Evolutionary conservation across 2,797 vertebrate species (phyloP).

Genomic region (Monodelphis domestica): DNA sequence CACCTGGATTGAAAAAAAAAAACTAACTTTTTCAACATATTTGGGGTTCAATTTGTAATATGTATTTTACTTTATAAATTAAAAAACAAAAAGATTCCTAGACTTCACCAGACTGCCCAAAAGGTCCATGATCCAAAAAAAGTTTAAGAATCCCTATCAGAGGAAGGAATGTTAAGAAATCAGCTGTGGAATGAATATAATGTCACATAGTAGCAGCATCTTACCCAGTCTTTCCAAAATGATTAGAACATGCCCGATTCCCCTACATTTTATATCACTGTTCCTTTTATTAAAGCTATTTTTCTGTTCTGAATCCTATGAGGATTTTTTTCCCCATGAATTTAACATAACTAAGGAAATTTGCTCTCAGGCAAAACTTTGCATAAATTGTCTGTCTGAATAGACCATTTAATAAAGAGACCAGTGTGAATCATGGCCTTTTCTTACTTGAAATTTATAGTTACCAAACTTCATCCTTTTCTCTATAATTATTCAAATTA

Average conservation of each 20-base stretch:
- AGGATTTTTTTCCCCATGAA: constrained; percentile 71
- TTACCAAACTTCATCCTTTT: constrained; percentile 17
- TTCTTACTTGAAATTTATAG: constrained; percentile 40
- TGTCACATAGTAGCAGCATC: constrained; percentile 55
- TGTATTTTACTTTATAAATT: neutral
- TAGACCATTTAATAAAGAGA: constrained; percentile 66
- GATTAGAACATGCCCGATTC: constrained; percentile 58
- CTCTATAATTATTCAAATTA: constrained; percentile 48
- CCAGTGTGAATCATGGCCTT: constrained; percentile 61
- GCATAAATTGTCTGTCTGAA: constrained; percentile 67
- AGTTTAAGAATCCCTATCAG: neutral
- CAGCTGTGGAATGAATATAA: constrained; percentile 39
- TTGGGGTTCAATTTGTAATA: neutral
- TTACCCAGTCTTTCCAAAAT: constrained; percentile 63
- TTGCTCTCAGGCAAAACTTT: constrained; percentile 70
- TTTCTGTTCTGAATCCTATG: constrained; percentile 69
- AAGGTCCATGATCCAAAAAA: neutral
- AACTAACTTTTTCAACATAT: neutral
- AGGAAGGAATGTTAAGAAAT: constrained; percentile 41
- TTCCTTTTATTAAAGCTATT: constrained; percentile 64
- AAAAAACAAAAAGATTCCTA: neutral
- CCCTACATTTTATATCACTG: constrained; percentile 24
- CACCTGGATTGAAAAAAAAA: neutral
- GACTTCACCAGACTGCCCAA: neutral
- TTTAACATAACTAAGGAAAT: constrained; percentile 75